These are phyloP conservation scores for Menidia menidia DNA, from an alignment of 2,797 vertebrate species.

Conservation along the genomic window DNA sequence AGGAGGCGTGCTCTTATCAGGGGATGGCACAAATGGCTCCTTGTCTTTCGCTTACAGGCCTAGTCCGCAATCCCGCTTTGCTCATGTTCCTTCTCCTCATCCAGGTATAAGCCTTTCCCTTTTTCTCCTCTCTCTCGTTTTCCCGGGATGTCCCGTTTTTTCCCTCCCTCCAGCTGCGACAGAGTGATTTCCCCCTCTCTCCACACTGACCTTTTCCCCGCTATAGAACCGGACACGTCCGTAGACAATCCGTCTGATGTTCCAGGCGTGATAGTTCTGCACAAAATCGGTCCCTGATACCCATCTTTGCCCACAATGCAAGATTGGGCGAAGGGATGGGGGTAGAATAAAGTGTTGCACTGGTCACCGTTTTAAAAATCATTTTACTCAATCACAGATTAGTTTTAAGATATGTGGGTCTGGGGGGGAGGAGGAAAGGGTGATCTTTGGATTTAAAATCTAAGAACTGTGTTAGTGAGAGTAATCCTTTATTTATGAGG, in stretches of 20 bases:
- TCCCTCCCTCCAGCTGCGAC: slow-evolving; percentile 69
- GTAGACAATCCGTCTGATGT: slow-evolving; percentile 71
- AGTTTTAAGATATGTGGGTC: slow-evolving; percentile 34
- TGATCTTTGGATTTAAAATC: slow-evolving; percentile 38
- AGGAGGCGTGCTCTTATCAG: slow-evolving; percentile 44
- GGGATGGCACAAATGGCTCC: slow-evolving; percentile 17
- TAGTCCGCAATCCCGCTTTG: slow-evolving; percentile 26
- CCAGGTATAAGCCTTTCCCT: slow-evolving; percentile 35
- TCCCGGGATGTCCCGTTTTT: slow-evolving; percentile 42
- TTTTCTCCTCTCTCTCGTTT: slow-evolving; percentile 29
- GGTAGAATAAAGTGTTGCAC: slow-evolving; percentile 55
- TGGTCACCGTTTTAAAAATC: slow-evolving; percentile 47
- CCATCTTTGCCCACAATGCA: slow-evolving; percentile 63
- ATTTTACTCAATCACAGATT: slow-evolving; percentile 51
- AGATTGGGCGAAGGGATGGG: not conserved
- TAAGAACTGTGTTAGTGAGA: slow-evolving; percentile 13
- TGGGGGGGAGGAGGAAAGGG: slow-evolving; percentile 11
- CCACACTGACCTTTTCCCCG: slow-evolving; percentile 82
- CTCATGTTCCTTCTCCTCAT: slow-evolving; percentile 31
- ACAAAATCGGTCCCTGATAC: slow-evolving; percentile 68
- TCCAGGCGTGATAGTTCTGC: slow-evolving; percentile 62
- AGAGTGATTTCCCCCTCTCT: slow-evolving; percentile 69
- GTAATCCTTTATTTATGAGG: slow-evolving; percentile 26
- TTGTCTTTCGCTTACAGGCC: slow-evolving; percentile 32
- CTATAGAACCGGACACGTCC: slow-evolving; percentile 72